Conservation (phyloP, 2,113 vertebrate species). For the Callospermophilus lateralis region DNA sequence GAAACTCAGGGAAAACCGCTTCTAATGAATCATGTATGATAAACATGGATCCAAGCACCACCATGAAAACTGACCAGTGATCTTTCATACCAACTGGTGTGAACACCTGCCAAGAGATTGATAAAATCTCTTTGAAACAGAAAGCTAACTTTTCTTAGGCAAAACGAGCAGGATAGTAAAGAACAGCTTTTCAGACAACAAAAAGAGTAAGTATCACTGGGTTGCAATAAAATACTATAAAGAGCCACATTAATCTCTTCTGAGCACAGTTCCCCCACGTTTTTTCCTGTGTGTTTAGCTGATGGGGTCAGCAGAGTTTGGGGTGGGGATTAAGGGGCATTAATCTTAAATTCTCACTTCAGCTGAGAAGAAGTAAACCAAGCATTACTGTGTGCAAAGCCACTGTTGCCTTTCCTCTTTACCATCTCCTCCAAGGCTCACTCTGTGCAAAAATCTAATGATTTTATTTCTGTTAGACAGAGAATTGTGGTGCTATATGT, state of each 20-base stretch:
- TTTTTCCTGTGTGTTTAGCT: neutral
- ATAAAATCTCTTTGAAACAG: neutral
- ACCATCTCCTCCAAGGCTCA: neutral
- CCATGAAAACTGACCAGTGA: neutral
- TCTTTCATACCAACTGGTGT: neutral
- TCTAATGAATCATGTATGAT: neutral
- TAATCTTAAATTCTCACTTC: neutral
- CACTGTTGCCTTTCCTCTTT: neutral
- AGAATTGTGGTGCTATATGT: rapidly evolving
- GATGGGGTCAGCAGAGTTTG: neutral
- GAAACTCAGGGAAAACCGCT: neutral
- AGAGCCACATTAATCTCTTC: no score
- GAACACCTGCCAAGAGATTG: neutral
- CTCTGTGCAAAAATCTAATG: neutral
- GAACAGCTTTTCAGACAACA: neutral
- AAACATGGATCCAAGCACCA: neutral
- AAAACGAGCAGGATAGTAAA: neutral
- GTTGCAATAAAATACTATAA: neutral
- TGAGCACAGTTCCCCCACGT: no score
- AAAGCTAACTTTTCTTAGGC: neutral
- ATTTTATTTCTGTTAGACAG: neutral
- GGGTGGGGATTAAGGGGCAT: neutral
- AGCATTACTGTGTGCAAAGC: neutral
- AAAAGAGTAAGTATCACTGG: neutral
- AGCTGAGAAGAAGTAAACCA: neutral